These are phyloP conservation scores for Montipora foliosa DNA, from an alignment of 64 coral and sea anemone genomes.

Conservation along the genomic window DNA sequence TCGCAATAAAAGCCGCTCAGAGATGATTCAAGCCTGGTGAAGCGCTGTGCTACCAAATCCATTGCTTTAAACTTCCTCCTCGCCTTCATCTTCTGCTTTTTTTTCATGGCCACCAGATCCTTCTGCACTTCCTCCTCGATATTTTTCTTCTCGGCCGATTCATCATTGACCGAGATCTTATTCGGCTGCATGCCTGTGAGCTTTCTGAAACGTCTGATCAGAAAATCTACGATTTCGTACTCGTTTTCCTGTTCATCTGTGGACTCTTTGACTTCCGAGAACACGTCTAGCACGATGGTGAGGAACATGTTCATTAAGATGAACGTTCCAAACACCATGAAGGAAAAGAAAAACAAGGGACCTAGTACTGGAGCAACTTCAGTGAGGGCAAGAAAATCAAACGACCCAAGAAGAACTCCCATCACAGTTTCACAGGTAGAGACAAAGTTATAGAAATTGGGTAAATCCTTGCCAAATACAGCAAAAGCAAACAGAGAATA, in stretches of 20 bases:
- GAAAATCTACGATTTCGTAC: slow-evolving; percentile 88
- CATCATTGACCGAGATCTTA: slow-evolving; percentile 66
- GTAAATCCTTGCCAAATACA: slow-evolving; percentile 79
- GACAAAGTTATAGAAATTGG: slow-evolving; percentile 78
- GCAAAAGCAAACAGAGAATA: slow-evolving; percentile 91
- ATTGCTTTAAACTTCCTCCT: slow-evolving; percentile 42
- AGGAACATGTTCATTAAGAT: slow-evolving; percentile 98
- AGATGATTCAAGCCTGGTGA: slow-evolving; percentile 77
- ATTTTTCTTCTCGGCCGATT: slow-evolving; percentile 69
- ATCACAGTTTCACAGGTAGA: slow-evolving; percentile 87
- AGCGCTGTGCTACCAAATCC: slow-evolving; percentile 70
- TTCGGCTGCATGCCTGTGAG: slow-evolving; percentile 81
- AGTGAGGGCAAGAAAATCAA: slow-evolving; percentile 81
- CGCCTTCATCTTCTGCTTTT: slow-evolving; percentile 56
- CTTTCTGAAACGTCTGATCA: slow-evolving; percentile 81
- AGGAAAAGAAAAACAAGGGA: slow-evolving; percentile 82
- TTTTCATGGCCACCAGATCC: slow-evolving; percentile 63
- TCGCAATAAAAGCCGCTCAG: slow-evolving; percentile 87
- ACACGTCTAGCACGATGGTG: slow-evolving; percentile 89
- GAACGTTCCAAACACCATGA: slow-evolving; percentile 92
- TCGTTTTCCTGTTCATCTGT: slow-evolving; percentile 68
- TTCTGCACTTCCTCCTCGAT: slow-evolving; percentile 70
- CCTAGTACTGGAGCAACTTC: slow-evolving; percentile 75
- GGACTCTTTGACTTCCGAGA: slow-evolving; percentile 80
- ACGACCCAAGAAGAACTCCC: slow-evolving; percentile 83